Evolutionary conservation across 2,113 vertebrate genomes (phyloP).

Genomic region (Junco hyemalis): DNA sequence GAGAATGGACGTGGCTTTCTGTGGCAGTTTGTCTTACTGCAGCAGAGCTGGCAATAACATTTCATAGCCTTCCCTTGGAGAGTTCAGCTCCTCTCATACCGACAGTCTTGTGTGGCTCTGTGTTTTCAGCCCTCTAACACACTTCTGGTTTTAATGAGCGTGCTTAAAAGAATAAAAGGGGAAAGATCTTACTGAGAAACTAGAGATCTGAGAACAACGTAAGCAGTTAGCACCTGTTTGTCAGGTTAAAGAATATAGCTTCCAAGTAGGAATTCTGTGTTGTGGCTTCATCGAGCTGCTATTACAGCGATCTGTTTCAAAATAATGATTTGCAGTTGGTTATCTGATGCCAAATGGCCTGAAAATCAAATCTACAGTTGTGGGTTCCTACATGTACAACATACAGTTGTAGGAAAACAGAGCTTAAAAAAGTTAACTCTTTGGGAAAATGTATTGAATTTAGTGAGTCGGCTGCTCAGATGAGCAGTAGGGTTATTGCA

Average conservation of each 20-base stretch:
- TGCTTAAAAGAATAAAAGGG: neutral
- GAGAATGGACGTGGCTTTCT: neutral
- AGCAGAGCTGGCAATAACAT: neutral
- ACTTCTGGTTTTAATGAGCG: neutral
- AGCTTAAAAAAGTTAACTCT: neutral
- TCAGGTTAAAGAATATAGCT: neutral
- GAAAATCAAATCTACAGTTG: neutral
- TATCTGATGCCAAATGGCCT: neutral
- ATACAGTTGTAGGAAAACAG: neutral
- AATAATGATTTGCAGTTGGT: neutral
- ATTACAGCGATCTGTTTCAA: neutral
- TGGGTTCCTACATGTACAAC: neutral
- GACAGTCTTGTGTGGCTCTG: neutral
- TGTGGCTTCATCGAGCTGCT: neutral
- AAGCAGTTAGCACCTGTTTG: neutral
- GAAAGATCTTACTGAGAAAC: neutral
- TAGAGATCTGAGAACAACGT: neutral
- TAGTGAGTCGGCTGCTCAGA: neutral
- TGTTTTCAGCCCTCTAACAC: neutral
- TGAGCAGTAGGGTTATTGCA: neutral
- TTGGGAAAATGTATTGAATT: neutral
- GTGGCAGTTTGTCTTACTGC: neutral
- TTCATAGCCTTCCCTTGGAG: neutral
- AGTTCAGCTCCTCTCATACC: neutral
- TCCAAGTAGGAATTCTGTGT: neutral